Evolutionary conservation across 2,888 invertebrate species (phyloP), one percentile per base, ranked within the genome.

Genomic region (Ashinkailepas kermadecensis): DNA sequence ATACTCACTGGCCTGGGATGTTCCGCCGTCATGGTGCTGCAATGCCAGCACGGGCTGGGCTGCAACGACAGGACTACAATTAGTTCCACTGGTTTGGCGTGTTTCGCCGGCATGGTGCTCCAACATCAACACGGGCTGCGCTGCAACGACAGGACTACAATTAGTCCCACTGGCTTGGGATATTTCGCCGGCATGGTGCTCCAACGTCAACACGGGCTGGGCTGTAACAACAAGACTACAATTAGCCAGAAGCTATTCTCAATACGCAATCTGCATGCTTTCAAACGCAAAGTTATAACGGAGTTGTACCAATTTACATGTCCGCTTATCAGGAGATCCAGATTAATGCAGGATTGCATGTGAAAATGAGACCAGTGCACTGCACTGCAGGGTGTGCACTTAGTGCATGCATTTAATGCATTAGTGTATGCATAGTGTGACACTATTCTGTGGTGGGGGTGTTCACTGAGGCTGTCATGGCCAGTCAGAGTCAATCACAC

Each of bases 71-170:
- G 86, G 85, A 62, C 87, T 84, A 1, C 87, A 87, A 10, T 87
- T 84, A 82, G 87, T 87, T 58, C 85, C 84, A 23, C 83, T 83
- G 9, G 87, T 87, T 1, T 87, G 87, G 65, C 85, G 83, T 83
- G 86, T 87, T 82, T 87, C 87, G 18, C 87, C 85, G 84, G 87
- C 87, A 78, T 86, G 85, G 82, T 87, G 86, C 83, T 87, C 87
- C n/a, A 88, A 84, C 84, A 87, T 86, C 13, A 87, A 85, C 82
- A 88, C 88, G 0, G 86, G 86, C 82, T 87, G 87, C 54, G 84
- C 84, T 12, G 81, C 82, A 15, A 87, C 25, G 56, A 58, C 58
- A 1, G 86, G 85, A 62, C 87, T 84, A 1, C 87, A 87, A 10
- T 87, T 84, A 82, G 87, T 87, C 59, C 85, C 84, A 23, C 83